Evolutionary conservation across 1,140 invertebrate genomes (phyloP).

Genomic region (Belonocnema kinseyi): DNA sequence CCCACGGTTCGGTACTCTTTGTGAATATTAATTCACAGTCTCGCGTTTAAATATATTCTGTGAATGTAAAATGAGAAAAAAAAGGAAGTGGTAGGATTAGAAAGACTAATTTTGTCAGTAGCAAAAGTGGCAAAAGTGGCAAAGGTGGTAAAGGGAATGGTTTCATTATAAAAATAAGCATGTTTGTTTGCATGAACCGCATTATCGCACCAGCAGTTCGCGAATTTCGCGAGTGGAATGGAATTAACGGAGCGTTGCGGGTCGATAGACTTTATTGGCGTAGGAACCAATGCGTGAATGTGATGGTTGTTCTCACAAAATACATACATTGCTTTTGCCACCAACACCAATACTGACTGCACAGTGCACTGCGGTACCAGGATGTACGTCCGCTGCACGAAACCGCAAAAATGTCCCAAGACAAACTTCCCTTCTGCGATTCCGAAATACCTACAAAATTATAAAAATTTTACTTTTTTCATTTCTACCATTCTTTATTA

Average conservation of each 20-base stretch:
- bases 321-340: slow-evolving; percentile 42
- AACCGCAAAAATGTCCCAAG: slow-evolving; percentile 39
- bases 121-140: background rate
- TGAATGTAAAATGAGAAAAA: background rate
- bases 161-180: slow-evolving; percentile 18
- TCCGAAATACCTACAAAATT: too few relatives aligned
- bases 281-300: slow-evolving; percentile 22
- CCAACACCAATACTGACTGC: slow-evolving; percentile 48
- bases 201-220: slow-evolving; percentile 48
- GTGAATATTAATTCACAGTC: too few relatives aligned
- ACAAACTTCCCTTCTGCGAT: background rate
- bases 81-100: background rate
- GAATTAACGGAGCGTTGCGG: slow-evolving; percentile 51
- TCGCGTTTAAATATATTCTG: too few relatives aligned
- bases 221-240: slow-evolving; percentile 47
- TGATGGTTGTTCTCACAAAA: background rate
- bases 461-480: too few relatives aligned
- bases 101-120: background rate
- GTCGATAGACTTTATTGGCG: slow-evolving; percentile 51
- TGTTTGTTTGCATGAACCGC: slow-evolving; percentile 43
- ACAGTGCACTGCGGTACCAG: slow-evolving; percentile 51
- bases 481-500: too few relatives aligned
- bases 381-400: slow-evolving; percentile 48
- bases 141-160: slow-evolving; percentile 5
- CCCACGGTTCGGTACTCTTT: too few relatives aligned